These are phyloP conservation scores for Oscheius sp. DNA, from an alignment of 2,888 invertebrate species.

Conservation along the genomic window DNA sequence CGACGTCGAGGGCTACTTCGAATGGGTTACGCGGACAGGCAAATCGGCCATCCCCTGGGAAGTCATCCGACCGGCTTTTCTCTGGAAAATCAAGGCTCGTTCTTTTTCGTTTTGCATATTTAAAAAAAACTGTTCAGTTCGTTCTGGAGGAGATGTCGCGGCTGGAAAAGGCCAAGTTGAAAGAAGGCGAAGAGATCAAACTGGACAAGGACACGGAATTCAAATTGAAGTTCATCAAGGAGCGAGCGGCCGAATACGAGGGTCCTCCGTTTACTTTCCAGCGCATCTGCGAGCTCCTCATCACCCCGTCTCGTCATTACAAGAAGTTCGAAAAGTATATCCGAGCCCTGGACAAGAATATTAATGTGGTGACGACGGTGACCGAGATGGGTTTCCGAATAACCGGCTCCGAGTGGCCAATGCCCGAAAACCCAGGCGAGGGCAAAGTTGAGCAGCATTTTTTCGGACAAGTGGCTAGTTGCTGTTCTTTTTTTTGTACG, in stretches of 20 bases:
- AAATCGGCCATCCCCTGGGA: conserved; percentile 53
- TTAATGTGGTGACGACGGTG: conserved; percentile 66
- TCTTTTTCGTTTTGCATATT: background rate
- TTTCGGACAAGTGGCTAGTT: conserved; percentile 41
- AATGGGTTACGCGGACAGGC: conserved; percentile 47
- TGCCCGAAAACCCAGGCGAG: conserved; percentile 26
- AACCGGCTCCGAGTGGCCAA: conserved; percentile 45
- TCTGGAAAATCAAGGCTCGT: conserved; percentile 63
- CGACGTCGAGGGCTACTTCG: conserved; percentile 60
- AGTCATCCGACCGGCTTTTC: conserved; percentile 49
- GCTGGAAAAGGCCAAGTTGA: conserved; percentile 36
- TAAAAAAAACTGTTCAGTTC: conserved; percentile 42
- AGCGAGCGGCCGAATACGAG: conserved; percentile 49
- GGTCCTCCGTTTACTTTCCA: conserved; percentile 67
- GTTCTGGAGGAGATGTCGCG: conserved; percentile 59
- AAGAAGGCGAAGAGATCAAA: conserved; percentile 21
- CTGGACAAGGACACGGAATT: conserved; percentile 14
- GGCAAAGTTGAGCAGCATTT: conserved; percentile 44
- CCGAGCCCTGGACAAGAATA: conserved; percentile 89
- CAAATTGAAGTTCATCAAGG: conserved; percentile 44
- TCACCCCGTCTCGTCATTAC: conserved; percentile 91
- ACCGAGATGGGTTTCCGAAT: conserved; percentile 51
- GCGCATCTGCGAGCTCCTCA: conserved; percentile 88
- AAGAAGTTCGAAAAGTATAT: conserved; percentile 95
- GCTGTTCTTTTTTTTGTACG: background rate